These are phyloP conservation scores for Hirtodrosophila histrioides DNA, from an alignment of 2,888 invertebrate species.

Conservation along the genomic window DNA sequence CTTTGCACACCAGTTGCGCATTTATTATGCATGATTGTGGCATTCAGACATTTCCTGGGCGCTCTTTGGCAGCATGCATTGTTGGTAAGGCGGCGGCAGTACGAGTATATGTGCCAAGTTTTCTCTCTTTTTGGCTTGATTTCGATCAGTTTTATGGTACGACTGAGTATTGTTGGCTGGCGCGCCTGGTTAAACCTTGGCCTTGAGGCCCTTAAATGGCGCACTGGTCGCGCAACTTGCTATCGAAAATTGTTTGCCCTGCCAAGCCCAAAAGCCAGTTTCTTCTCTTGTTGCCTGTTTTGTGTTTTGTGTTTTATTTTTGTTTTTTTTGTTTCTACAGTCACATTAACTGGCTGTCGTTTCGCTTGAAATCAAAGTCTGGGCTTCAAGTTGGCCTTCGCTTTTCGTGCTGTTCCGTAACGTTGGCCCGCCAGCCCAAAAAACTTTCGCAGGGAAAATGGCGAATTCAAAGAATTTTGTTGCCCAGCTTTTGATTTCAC, in stretches of 20 bases:
- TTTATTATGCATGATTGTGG: conserved; percentile 71
- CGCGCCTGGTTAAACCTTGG: conserved; percentile 75
- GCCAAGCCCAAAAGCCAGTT: conserved; percentile 48
- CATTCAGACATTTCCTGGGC: conserved; percentile 44
- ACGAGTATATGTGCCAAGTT: conserved; percentile 55
- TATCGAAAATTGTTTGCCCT: conserved; percentile 23
- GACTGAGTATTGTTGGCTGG: conserved; percentile 3
- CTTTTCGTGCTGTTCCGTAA: conserved; percentile 16
- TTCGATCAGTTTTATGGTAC: conserved; percentile 45
- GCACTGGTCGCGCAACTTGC: conserved; percentile 47
- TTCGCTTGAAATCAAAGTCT: conserved; percentile 49
- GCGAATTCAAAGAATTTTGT: conserved; percentile 21
- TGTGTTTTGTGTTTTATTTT: conserved; percentile 1
- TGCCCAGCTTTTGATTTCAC: conserved; percentile 2
- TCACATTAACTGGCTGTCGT: conserved; percentile 35
- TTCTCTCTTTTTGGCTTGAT: conserved; percentile 39
- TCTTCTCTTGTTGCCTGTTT: conserved; percentile 18
- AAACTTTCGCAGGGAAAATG: conserved; percentile 19
- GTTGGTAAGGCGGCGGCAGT: conserved; percentile 9
- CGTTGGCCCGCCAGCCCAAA: no score
- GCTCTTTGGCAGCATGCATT: conserved; percentile 20
- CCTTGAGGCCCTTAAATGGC: conserved; percentile 82
- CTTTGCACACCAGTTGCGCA: conserved; percentile 78
- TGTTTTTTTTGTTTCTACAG: conserved; percentile 3
- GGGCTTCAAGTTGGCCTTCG: conserved; percentile 41